These are phyloP conservation scores for Drosophila sp. DNA, from an alignment of 1,140 invertebrate species.

Conservation along the genomic window DNA sequence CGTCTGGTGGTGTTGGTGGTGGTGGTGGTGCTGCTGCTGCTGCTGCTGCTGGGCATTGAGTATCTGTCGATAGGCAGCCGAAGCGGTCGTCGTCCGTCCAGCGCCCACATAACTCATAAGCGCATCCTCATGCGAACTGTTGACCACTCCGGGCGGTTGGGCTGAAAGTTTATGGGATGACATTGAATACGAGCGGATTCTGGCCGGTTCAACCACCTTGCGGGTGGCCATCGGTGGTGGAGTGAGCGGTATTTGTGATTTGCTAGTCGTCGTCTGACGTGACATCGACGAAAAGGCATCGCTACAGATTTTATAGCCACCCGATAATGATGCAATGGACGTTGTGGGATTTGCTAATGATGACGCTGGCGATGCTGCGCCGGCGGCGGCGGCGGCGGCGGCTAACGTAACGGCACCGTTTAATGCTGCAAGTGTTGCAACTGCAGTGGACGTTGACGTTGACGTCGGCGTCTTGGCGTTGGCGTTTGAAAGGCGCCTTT, in stretches of 20 bases:
- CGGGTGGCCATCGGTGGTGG: slow-evolving; percentile 74
- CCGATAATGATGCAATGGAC: not conserved
- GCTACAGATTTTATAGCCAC: slow-evolving; percentile 17
- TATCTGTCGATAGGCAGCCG: slow-evolving; percentile 16
- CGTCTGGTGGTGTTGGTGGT: slow-evolving; percentile 31
- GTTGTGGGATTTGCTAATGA: slow-evolving; percentile 3
- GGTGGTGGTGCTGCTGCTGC: slow-evolving; percentile 38
- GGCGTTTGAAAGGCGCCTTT: slow-evolving; percentile 21
- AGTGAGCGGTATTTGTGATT: slow-evolving; percentile 66
- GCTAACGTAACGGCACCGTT: not conserved
- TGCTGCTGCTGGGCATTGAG: slow-evolving; percentile 41
- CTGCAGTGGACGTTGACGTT: slow-evolving; percentile 1
- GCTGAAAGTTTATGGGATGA: slow-evolving; percentile 82
- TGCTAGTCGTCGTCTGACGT: slow-evolving; percentile 21
- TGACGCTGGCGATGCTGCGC: slow-evolving; percentile 3
- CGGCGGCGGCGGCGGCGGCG: not conserved
- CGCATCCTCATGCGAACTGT: slow-evolving; percentile 26
- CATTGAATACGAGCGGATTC: slow-evolving; percentile 78
- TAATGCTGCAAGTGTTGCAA: not conserved
- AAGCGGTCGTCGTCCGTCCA: not conserved
- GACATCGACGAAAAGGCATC: slow-evolving; percentile 14
- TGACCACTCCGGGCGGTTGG: slow-evolving; percentile 29
- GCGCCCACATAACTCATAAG: slow-evolving; percentile 34
- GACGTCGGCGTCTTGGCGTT: slow-evolving; percentile 16
- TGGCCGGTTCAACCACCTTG: slow-evolving; percentile 63